A percentile compares a stretch with the other conserved stretches of the same genome.
Conservation (phyloP, 2,797 vertebrate genomes). For the Rhincodon typus region DNA sequence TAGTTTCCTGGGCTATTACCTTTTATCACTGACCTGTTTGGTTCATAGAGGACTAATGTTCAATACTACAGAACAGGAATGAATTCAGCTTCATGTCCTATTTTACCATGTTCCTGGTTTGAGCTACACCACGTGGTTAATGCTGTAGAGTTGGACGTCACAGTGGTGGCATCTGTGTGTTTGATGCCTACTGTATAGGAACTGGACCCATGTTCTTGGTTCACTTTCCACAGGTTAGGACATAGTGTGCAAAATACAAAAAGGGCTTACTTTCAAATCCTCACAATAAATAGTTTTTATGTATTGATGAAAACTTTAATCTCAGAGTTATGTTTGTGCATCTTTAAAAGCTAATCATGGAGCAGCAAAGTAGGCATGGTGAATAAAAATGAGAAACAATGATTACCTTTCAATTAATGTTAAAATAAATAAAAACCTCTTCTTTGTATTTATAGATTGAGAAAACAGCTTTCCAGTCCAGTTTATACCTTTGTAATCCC, state of each 20-base stretch:
- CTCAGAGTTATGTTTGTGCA: not conserved
- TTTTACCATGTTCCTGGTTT: not conserved
- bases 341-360: not conserved
- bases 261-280: not conserved
- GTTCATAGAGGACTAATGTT: not conserved
- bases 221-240: not conserved
- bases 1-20: not conserved
- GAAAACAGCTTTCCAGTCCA: not conserved
- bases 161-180: not conserved
- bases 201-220: not conserved
- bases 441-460: not conserved
- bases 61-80: not conserved
- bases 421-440: not conserved
- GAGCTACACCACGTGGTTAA: not conserved
- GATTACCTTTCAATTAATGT: not conserved
- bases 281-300: not conserved
- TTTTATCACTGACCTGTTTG: not conserved
- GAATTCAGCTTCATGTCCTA: not conserved
- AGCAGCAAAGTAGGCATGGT: not conserved
- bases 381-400: not conserved
- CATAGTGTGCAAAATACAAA: not conserved
- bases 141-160: no score
- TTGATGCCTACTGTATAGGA: not conserved
- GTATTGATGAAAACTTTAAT: not conserved
- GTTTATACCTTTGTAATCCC: conserved; percentile 84